phyloP scores from a whole-genome alignment of 2,888 invertebrate genomes.

The Podabrus alpinus region DNA sequence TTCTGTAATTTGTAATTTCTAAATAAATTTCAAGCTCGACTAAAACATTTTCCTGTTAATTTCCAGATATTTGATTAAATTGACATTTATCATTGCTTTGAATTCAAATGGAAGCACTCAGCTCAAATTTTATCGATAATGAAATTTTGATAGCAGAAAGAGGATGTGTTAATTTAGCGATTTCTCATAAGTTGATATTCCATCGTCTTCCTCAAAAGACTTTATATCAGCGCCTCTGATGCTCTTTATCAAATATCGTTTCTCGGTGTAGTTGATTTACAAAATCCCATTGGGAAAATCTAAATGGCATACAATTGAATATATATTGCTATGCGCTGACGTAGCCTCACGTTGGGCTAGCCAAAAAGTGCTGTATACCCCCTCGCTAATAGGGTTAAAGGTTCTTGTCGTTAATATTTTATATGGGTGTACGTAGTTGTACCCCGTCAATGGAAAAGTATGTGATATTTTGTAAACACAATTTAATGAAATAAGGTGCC shows the following conservation, averaged over 20 bases:
- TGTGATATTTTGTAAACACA: too few species aligned
- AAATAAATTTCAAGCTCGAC: background rate
- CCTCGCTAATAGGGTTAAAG: too few species aligned
- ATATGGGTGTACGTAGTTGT: too few species aligned
- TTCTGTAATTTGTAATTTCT: background rate
- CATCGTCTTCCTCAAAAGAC: background rate
- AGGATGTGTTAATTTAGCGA: background rate
- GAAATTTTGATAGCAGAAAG: background rate
- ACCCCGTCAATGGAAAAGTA: too few species aligned
- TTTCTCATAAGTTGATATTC: background rate
- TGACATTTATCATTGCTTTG: background rate
- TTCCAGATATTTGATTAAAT: background rate
- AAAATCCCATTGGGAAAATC: background rate
- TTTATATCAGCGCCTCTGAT: background rate
- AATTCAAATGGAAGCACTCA: background rate
- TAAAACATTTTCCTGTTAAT: background rate
- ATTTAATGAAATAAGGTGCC: too few species aligned
- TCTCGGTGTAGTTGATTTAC: background rate
- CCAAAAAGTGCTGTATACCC: too few species aligned
- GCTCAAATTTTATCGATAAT: background rate
- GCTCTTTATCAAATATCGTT: too few species aligned
- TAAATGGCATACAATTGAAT: background rate
- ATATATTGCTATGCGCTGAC: too few species aligned
- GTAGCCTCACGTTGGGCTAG: too few species aligned
- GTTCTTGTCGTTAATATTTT: too few species aligned